A percentile compares a stretch with the other conserved stretches of the same genome.
These are phyloP conservation scores for Agrenia bidenticulata DNA, from an alignment of 2,888 invertebrate genomes.

Conservation along the genomic window DNA sequence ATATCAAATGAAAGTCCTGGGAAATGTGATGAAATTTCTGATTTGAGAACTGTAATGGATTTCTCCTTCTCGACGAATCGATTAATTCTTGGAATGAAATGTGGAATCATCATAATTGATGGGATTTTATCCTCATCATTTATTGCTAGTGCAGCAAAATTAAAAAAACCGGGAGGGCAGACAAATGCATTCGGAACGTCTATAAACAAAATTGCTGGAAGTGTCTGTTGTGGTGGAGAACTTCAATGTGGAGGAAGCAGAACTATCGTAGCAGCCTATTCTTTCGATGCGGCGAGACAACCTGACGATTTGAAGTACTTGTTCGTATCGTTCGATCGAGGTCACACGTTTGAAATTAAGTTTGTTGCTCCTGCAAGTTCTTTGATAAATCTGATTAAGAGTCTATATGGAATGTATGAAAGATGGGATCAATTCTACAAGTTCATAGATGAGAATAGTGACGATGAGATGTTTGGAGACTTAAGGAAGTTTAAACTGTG, in stretches of 20 bases:
- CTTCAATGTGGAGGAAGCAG: not conserved
- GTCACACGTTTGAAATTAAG: constrained; percentile 35
- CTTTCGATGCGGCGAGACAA: not conserved
- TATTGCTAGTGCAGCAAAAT: not conserved
- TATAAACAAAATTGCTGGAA: not conserved
- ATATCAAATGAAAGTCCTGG: too few species aligned
- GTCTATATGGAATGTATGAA: constrained; percentile 31
- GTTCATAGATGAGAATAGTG: constrained; percentile 7
- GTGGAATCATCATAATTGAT: not conserved
- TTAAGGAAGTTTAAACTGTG: not conserved
- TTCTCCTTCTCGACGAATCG: not conserved
- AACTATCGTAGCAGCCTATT: not conserved
- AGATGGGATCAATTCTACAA: constrained; percentile 26
- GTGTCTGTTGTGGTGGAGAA: not conserved
- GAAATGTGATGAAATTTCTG: too few species aligned
- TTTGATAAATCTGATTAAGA: constrained; percentile 32
- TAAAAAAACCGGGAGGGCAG: not conserved
- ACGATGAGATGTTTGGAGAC: too few species aligned
- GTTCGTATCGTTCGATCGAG: constrained; percentile 37
- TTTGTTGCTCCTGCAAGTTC: constrained; percentile 25
- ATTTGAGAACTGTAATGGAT: not conserved
- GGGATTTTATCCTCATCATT: not conserved
- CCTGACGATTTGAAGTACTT: constrained; percentile 21
- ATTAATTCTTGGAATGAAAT: not conserved
- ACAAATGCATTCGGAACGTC: not conserved